Conservation (phyloP, 2,113 vertebrate species). For the Mobula birostris region DNA sequence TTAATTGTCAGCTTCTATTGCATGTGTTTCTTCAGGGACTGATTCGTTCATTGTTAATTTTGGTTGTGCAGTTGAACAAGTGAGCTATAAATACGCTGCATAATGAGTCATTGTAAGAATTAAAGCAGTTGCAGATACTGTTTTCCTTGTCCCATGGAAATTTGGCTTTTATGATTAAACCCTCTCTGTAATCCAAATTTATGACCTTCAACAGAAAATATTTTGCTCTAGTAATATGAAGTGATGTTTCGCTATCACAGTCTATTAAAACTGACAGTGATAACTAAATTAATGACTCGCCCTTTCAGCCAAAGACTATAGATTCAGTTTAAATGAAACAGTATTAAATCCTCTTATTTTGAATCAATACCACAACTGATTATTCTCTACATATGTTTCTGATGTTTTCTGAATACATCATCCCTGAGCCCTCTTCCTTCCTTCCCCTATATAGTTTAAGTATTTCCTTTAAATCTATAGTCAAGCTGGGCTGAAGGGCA, state of each 20-base stretch:
- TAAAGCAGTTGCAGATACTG: background rate
- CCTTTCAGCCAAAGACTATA: too few species aligned
- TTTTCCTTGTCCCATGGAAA: background rate
- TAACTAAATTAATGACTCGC: too few species aligned
- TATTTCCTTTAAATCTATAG: too few species aligned
- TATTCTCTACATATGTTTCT: too few species aligned
- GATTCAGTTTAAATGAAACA: too few species aligned
- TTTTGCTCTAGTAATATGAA: background rate
- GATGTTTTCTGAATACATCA: too few species aligned
- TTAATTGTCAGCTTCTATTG: background rate
- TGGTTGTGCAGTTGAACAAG: background rate
- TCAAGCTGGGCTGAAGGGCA: too few species aligned
- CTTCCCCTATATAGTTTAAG: too few species aligned
- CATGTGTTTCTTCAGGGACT: background rate
- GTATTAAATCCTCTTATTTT: too few species aligned
- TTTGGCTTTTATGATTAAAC: background rate
- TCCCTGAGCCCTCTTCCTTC: too few species aligned
- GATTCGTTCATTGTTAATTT: background rate
- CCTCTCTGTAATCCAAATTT: background rate
- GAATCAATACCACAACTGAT: too few species aligned
- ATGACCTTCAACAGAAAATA: background rate
- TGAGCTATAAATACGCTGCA: background rate
- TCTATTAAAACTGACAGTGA: too few species aligned
- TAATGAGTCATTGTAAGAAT: conserved; percentile 12
- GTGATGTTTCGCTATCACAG: background rate